Evolutionary conservation across 2,113 vertebrate genomes (phyloP).

Genomic region (Lynx canadensis): DNA sequence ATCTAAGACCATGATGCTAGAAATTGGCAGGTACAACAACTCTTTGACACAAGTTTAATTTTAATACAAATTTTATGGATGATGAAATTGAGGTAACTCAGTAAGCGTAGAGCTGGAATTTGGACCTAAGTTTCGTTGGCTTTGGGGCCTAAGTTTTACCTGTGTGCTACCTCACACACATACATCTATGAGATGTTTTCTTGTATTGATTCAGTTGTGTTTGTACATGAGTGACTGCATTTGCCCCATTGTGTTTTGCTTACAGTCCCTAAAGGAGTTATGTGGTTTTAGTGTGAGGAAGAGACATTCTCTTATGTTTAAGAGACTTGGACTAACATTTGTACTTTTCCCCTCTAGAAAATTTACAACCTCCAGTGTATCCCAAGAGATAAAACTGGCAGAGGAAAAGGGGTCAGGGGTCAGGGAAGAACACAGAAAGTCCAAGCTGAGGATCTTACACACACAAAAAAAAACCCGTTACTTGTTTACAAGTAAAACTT

Average conservation of each 20-base stretch:
- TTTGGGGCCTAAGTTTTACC: background rate
- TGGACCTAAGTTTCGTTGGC: background rate
- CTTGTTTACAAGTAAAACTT: too few relatives aligned
- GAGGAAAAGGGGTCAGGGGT: background rate
- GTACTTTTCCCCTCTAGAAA: background rate
- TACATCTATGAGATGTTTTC: fast-evolving
- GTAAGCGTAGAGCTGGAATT: background rate
- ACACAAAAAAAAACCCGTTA: background rate
- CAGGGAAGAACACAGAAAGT: background rate
- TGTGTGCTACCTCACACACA: background rate
- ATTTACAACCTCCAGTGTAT: background rate
- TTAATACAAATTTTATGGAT: background rate
- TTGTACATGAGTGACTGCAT: background rate
- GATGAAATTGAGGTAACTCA: background rate
- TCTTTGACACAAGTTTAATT: background rate
- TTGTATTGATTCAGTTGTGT: background rate
- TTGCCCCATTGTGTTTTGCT: background rate
- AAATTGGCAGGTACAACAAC: background rate
- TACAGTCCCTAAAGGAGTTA: background rate
- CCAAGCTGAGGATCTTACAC: background rate
- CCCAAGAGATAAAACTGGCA: background rate
- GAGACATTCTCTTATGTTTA: background rate
- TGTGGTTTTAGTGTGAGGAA: background rate
- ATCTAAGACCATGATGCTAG: background rate
- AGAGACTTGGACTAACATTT: background rate